Conservation (phyloP, 2,888 invertebrate species). For the Chymomyza fuscimana region DNA sequence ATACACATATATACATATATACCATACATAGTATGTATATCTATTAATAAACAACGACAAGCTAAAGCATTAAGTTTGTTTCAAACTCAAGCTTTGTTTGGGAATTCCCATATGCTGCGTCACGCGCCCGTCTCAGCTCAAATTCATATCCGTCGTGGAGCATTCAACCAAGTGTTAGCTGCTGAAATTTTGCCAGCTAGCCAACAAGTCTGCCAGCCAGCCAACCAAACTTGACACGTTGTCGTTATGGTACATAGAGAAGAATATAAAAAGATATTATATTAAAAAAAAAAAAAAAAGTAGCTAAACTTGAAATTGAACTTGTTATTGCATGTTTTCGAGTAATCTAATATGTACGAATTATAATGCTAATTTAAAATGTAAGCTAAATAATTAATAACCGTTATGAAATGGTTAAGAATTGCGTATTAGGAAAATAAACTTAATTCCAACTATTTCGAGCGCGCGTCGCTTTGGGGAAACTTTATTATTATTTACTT, state of each 20-base stretch:
- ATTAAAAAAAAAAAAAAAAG: conserved; percentile 18
- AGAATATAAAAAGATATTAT: neutral
- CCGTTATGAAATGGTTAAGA: conserved; percentile 28
- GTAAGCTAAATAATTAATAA: conserved; percentile 5
- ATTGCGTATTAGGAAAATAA: conserved; percentile 27
- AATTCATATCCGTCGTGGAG: neutral
- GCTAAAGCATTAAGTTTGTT: conserved; percentile 43
- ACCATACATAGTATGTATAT: neutral
- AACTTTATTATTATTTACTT: conserved; percentile 35
- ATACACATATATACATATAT: neutral
- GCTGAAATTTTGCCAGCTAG: conserved; percentile 6
- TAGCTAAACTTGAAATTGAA: conserved; percentile 49
- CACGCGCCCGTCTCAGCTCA: conserved; percentile 28
- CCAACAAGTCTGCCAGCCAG: conserved; percentile 41
- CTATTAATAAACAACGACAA: conserved; percentile 1
- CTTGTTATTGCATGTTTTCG: neutral
- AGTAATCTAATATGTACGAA: neutral
- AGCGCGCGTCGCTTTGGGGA: conserved; percentile 22
- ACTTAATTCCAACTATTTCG: neutral
- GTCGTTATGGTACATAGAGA: neutral
- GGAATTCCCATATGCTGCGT: conserved; percentile 69
- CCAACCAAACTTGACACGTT: conserved; percentile 21
- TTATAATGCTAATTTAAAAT: conserved; percentile 35
- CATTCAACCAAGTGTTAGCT: neutral
- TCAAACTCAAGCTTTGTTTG: conserved; percentile 47